Evolutionary conservation across 2,797 vertebrate genomes (phyloP).

Genomic region (Orientallactaga sibirica): DNA sequence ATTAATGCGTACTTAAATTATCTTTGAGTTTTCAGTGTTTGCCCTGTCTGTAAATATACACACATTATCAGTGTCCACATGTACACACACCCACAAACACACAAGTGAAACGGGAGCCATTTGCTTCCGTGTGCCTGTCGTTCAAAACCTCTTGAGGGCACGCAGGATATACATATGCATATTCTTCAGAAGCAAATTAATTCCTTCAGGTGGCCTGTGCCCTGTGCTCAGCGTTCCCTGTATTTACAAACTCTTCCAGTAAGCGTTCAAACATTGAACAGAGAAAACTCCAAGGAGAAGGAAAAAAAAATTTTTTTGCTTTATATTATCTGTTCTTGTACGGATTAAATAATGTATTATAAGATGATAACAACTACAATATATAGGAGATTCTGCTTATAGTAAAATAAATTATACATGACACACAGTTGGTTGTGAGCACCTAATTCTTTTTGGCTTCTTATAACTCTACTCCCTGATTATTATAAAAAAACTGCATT

Average conservation of each 20-base stretch:
- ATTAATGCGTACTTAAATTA: not conserved
- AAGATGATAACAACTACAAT: conserved; percentile 23
- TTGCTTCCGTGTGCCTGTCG: too few relatives aligned
- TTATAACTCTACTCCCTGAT: conserved; percentile 49
- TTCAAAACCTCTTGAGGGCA: too few relatives aligned
- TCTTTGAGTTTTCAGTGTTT: not conserved
- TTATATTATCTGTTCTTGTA: conserved; percentile 3
- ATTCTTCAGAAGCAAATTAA: too few relatives aligned
- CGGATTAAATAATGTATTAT: conserved; percentile 38
- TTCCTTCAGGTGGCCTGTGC: too few relatives aligned
- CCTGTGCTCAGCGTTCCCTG: too few relatives aligned
- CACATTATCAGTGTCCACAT: not conserved
- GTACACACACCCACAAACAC: rapidly evolving
- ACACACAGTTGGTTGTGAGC: conserved; percentile 4
- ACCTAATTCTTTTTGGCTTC: conserved; percentile 20
- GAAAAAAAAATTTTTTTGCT: not conserved
- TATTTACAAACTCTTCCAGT: too few relatives aligned
- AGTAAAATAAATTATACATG: conserved; percentile 56
- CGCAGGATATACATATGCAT: too few relatives aligned
- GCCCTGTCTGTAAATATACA: not conserved
- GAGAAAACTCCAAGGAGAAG: not conserved
- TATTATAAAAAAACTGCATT: not conserved
- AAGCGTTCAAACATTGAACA: not conserved
- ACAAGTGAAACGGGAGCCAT: not conserved
- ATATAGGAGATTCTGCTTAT: not conserved